A percentile compares a stretch with the other conserved stretches of the same genome.
Evolutionary conservation across 2,888 invertebrate species (phyloP).

Genomic region (Amorpha juglandis): DNA sequence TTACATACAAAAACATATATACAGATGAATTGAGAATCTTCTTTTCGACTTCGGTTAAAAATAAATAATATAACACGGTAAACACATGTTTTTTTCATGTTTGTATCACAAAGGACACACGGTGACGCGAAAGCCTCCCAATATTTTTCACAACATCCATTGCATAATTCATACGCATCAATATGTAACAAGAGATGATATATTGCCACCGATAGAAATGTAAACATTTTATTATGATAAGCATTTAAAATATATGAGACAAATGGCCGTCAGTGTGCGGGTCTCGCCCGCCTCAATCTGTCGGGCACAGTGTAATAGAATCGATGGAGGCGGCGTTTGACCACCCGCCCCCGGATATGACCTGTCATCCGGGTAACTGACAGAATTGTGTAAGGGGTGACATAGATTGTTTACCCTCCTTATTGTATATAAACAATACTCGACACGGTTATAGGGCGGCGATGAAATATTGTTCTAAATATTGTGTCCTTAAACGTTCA

Average conservation of each 20-base stretch:
- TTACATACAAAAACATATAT: no score
- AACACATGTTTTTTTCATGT: background rate
- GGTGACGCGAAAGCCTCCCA: background rate
- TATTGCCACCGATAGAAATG: background rate
- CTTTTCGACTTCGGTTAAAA: no score
- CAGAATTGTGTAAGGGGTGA: slow-evolving; percentile 63
- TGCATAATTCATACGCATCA: slow-evolving; percentile 3
- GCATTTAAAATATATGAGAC: slow-evolving; percentile 37
- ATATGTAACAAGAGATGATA: slow-evolving; percentile 2
- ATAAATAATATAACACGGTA: no score
- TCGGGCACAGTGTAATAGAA: slow-evolving; percentile 74
- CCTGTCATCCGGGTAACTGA: slow-evolving; percentile 73
- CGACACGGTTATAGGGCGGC: slow-evolving; percentile 47
- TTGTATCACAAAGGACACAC: background rate
- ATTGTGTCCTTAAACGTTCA: slow-evolving; percentile 13
- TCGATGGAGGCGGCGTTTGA: slow-evolving; percentile 69
- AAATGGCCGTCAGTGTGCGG: slow-evolving; percentile 48
- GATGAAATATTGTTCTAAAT: slow-evolving; percentile 44
- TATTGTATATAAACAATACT: slow-evolving; percentile 66
- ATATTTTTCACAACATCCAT: background rate
- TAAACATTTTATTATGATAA: slow-evolving; percentile 18
- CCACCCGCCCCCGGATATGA: slow-evolving; percentile 71
- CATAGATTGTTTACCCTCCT: slow-evolving; percentile 62
- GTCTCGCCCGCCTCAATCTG: slow-evolving; percentile 66
- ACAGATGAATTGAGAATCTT: no score